Conservation (phyloP, 30 jellyfish, hydroid and myxozoan species). For the Chrysaora quinquecirrha region DNA sequence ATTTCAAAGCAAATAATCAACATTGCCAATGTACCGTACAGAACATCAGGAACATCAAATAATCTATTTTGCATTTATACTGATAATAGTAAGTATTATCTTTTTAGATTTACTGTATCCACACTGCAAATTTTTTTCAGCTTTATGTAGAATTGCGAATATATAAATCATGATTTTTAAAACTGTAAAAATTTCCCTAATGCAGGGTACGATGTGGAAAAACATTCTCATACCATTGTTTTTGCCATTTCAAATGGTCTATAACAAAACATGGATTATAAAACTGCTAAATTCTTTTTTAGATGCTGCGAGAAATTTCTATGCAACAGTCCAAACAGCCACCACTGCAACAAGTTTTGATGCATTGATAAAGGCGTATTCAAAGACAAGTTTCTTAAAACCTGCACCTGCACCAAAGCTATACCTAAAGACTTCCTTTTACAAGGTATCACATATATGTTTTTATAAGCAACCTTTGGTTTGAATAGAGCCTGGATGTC, state of each 20-base stretch:
- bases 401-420: conserved; percentile 13
- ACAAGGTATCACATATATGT: too few species aligned
- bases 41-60: conserved; percentile 69
- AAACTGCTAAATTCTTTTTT: not conserved
- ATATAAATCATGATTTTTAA: too few species aligned
- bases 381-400: conserved; percentile 51
- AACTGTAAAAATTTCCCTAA: too few species aligned
- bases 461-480: too few species aligned
- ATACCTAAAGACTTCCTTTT: conserved; percentile 33
- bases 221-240: too few species aligned
- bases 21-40: conserved; percentile 72
- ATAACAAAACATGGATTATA: too few species aligned
- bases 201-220: too few species aligned
- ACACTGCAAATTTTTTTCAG: not conserved
- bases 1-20: conserved; percentile 72
- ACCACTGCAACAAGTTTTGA: conserved; percentile 58
- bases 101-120: not conserved
- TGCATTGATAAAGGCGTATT: conserved; percentile 50
- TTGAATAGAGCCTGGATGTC: too few species aligned
- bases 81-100: conserved; percentile 84
- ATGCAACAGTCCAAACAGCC: conserved; percentile 70
- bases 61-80: conserved; percentile 83
- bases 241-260: too few species aligned
- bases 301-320: conserved; percentile 88
- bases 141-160: too few species aligned